A percentile compares a stretch with the other conserved stretches of the same genome.
Evolutionary conservation across 2,113 vertebrate species (phyloP).

Genomic region (Otus sunia): DNA sequence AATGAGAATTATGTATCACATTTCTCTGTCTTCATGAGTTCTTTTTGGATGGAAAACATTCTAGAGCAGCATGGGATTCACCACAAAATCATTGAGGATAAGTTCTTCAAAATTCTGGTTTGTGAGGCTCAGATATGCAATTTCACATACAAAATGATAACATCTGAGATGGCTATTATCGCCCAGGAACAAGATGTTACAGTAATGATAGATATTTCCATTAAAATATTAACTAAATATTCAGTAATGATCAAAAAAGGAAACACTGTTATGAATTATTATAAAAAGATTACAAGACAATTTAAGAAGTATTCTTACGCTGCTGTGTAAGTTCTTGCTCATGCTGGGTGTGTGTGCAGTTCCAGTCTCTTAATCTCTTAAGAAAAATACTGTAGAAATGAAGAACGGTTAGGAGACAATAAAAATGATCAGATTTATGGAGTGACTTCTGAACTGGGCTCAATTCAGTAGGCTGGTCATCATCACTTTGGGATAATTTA

Average conservation of each 20-base stretch:
- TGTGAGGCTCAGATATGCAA: not conserved
- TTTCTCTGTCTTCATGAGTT: not conserved
- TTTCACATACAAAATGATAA: not conserved
- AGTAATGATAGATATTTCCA: not conserved
- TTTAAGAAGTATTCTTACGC: not conserved
- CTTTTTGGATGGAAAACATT: not conserved
- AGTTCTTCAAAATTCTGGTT: not conserved
- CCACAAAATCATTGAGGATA: not conserved
- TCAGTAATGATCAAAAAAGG: not conserved
- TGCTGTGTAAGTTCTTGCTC: not conserved
- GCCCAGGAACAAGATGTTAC: not conserved
- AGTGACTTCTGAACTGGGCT: not conserved
- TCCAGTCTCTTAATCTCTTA: not conserved
- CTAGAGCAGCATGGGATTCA: not conserved
- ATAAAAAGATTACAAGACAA: not conserved
- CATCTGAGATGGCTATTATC: not conserved
- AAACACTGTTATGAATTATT: not conserved
- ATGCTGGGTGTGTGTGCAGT: not conserved
- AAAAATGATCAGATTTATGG: not conserved
- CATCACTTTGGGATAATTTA: not conserved
- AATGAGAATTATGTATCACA: not conserved
- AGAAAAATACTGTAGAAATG: not conserved
- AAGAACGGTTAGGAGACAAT: not conserved
- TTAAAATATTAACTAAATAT: not conserved
- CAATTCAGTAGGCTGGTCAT: not conserved